phyloP scores from a whole-genome alignment of 2,113 vertebrate species.

The Ramphastos sulfuratus region DNA sequence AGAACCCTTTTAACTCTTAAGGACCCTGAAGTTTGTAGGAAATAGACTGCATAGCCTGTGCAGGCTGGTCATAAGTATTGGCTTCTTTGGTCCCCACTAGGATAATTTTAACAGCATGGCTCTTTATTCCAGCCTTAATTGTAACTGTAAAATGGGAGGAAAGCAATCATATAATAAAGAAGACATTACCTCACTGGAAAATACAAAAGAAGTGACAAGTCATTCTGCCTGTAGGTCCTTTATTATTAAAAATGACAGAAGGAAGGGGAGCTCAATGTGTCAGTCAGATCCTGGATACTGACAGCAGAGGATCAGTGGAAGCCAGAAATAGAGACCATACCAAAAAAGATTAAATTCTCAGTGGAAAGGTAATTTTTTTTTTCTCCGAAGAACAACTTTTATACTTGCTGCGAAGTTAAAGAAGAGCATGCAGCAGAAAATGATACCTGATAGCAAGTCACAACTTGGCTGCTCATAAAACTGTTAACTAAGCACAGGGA shows the following conservation, averaged over 20 bases:
- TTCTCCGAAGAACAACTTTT: conserved; percentile 22
- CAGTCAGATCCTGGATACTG: neutral
- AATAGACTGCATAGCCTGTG: fast-evolving
- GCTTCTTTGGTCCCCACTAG: neutral
- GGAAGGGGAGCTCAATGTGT: neutral
- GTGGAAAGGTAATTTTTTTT: conserved; percentile 21
- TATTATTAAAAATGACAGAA: conserved; percentile 3
- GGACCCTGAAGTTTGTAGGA: neutral
- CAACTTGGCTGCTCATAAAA: neutral
- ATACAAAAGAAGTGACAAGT: neutral
- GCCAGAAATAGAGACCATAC: conserved; percentile 5
- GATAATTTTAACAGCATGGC: neutral
- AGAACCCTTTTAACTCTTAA: neutral
- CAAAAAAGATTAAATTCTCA: conserved; percentile 49
- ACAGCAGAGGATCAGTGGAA: neutral
- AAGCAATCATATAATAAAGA: neutral
- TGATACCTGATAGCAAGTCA: conserved; percentile 12
- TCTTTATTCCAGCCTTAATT: neutral
- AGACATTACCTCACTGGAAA: neutral
- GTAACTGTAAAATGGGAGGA: neutral
- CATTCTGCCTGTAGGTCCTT: neutral
- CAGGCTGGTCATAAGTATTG: neutral
- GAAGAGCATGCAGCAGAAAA: conserved; percentile 27
- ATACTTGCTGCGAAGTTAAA: conserved; percentile 29
- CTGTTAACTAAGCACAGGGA: conserved; percentile 17